Conservation (phyloP, 2,888 invertebrate species). For the Maniola hyperantus region DNA sequence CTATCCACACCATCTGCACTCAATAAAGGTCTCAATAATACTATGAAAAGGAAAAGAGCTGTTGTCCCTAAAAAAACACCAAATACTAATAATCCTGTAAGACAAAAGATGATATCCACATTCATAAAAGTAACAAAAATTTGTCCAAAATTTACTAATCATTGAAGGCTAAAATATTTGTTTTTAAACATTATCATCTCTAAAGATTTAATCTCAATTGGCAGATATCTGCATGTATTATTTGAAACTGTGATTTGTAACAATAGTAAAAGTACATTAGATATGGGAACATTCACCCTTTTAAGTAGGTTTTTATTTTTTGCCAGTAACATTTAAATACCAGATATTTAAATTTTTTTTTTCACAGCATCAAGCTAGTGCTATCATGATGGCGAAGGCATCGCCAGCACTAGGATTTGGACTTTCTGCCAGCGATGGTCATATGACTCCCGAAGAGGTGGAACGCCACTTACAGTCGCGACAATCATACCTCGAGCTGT, state of each 20-base stretch:
- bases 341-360: slow-evolving; percentile 41
- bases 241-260: background rate
- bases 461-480: slow-evolving; percentile 94
- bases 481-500: slow-evolving; percentile 89
- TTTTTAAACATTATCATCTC: background rate
- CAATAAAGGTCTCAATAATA: slow-evolving; percentile 65
- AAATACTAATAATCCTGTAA: slow-evolving; percentile 67
- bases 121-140: slow-evolving; percentile 30
- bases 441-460: slow-evolving; percentile 96
- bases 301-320: slow-evolving; percentile 5
- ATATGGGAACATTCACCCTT: slow-evolving; percentile 32
- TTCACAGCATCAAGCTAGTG: slow-evolving; percentile 77
- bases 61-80: slow-evolving; percentile 71
- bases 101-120: slow-evolving; percentile 46
- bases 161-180: background rate
- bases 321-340: background rate
- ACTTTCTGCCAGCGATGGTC: slow-evolving; percentile 84
- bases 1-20: slow-evolving; percentile 54
- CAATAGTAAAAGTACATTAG: background rate
- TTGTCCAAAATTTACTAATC: slow-evolving; percentile 20
- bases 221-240: slow-evolving; percentile 1
- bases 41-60: slow-evolving; percentile 73
- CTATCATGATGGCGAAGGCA: slow-evolving; percentile 76
- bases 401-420: slow-evolving; percentile 77
- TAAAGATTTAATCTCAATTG: background rate